Percentiles rank a stretch among this genome's conserved stretches.
Conservation (phyloP, 1,140 invertebrate genomes). For the Papilio glaucus region DNA sequence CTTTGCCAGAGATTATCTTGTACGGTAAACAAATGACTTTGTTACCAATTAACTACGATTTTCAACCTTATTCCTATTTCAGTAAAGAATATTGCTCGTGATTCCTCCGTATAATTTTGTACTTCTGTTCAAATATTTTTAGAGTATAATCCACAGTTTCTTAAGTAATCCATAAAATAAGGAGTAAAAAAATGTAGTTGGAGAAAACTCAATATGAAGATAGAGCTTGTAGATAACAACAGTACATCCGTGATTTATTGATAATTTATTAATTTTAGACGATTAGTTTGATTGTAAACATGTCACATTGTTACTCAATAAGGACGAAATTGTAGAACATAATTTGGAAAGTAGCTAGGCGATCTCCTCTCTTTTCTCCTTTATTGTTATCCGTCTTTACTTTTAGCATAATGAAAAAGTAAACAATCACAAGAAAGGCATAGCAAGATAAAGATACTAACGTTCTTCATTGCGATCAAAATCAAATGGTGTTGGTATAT, state of each 20-base stretch:
- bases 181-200: neutral
- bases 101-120: neutral
- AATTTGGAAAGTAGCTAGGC: too few species aligned
- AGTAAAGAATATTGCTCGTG: neutral
- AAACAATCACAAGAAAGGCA: neutral
- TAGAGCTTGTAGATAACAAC: too few species aligned
- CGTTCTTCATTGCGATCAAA: slow-evolving; percentile 54
- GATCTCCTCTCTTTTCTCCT: too few species aligned
- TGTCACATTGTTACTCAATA: too few species aligned
- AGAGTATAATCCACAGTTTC: neutral
- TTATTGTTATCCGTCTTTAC: neutral
- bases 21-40: slow-evolving; percentile 25
- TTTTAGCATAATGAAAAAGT: neutral
- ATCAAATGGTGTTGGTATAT: slow-evolving; percentile 65
- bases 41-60: neutral
- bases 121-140: neutral
- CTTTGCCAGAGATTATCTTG: slow-evolving; percentile 32
- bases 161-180: neutral
- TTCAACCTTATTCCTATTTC: neutral
- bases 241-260: too few species aligned
- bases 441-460: slow-evolving; percentile 48
- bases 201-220: too few species aligned
- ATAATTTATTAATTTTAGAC: neutral
- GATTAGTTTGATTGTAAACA: neutral
- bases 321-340: too few species aligned